A percentile compares a stretch with the other conserved stretches of the same genome.
Conservation (phyloP, 2,888 invertebrate genomes). For the Cephus sareptanus region DNA sequence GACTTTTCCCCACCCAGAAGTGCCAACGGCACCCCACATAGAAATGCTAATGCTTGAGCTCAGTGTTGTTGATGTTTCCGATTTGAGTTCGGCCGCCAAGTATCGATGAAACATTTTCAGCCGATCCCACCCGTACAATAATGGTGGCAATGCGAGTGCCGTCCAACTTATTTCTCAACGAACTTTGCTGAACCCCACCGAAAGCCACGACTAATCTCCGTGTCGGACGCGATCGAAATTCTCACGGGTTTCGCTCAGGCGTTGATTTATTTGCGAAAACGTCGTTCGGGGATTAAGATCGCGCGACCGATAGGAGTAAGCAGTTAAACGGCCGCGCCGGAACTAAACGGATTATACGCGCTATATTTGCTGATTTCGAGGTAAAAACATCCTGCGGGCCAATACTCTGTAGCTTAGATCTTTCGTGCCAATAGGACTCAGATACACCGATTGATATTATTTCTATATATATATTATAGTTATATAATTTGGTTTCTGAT, state of each 20-base stretch:
- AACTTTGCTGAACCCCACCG: not conserved
- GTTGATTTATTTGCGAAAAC: conserved; percentile 45
- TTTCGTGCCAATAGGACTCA: not conserved
- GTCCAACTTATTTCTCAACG: not conserved
- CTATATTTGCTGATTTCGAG: conserved; percentile 30
- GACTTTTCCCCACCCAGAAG: not conserved
- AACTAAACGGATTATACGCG: conserved; percentile 40
- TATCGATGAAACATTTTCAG: not conserved
- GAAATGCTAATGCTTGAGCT: conserved; percentile 47
- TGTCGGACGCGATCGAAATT: conserved; percentile 50
- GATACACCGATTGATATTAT: not conserved
- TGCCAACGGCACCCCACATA: conserved; percentile 31
- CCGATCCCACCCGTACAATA: not conserved
- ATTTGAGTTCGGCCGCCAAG: conserved; percentile 29
- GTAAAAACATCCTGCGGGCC: not conserved
- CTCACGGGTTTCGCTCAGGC: conserved; percentile 41
- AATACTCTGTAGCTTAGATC: conserved; percentile 1
- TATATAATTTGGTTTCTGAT: not conserved
- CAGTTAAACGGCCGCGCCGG: conserved; percentile 40
- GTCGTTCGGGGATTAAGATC: conserved; percentile 39
- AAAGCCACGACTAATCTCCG: conserved; percentile 44
- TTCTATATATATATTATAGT: too few relatives aligned
- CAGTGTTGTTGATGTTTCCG: conserved; percentile 47
- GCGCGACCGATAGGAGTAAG: conserved; percentile 28
- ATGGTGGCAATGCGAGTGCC: not conserved